Conservation (phyloP, 2,888 invertebrate genomes). For the Troides helena region DNA sequence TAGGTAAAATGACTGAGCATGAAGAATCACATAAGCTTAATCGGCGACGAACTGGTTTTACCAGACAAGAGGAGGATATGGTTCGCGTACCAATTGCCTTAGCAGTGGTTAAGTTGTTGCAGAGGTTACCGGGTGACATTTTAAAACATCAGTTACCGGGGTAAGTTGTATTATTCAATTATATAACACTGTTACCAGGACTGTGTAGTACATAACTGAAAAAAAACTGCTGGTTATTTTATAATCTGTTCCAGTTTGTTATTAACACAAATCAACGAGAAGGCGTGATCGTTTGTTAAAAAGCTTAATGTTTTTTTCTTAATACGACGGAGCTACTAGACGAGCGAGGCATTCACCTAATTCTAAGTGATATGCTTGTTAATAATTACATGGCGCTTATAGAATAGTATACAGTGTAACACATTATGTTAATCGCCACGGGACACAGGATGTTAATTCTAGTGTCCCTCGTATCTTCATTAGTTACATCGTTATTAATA, state of each 20-base stretch:
- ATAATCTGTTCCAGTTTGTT: not conserved
- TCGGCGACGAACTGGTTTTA: constrained; percentile 81
- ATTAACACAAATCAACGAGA: not conserved
- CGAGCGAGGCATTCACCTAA: too few species aligned
- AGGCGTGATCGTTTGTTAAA: too few species aligned
- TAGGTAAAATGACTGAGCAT: constrained; percentile 82
- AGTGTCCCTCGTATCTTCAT: too few species aligned
- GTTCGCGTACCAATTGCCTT: constrained; percentile 94
- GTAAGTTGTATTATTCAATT: constrained; percentile 67
- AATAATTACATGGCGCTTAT: too few species aligned
- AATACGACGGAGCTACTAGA: too few species aligned
- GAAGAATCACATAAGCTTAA: constrained; percentile 90
- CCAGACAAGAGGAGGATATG: constrained; percentile 94
- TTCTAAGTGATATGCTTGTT: too few species aligned
- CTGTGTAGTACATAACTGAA: not conserved
- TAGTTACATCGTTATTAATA: too few species aligned
- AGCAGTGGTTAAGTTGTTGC: constrained; percentile 94
- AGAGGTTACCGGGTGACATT: constrained; percentile 88
- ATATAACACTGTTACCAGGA: not conserved
- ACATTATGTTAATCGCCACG: too few species aligned
- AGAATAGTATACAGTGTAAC: too few species aligned
- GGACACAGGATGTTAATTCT: too few species aligned
- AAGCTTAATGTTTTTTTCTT: too few species aligned
- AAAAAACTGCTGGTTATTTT: not conserved
- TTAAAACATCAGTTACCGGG: constrained; percentile 89